These are phyloP conservation scores for Eleutherodactylus coqui DNA, from an alignment of 2,797 vertebrate species.

Conservation along the genomic window DNA sequence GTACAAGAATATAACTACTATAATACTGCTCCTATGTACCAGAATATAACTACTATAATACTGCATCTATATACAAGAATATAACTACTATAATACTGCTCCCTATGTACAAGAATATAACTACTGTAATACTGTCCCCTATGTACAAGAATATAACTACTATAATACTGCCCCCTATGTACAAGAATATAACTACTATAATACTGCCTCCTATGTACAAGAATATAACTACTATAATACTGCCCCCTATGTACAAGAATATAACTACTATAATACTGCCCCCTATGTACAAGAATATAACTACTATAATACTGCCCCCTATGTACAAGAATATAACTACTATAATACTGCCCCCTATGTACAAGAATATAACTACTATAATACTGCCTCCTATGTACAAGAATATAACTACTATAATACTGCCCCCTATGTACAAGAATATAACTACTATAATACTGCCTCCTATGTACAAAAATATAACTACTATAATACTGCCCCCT, in stretches of 20 bases:
- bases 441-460: constrained; percentile 10
- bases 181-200: constrained; percentile 23
- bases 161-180: constrained; percentile 15
- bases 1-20: constrained; percentile 21
- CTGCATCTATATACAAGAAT: constrained; percentile 5
- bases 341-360: constrained; percentile 11
- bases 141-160: constrained; percentile 21
- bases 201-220: constrained; percentile 1
- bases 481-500: constrained; percentile 2
- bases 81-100: constrained; percentile 25
- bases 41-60: constrained; percentile 29
- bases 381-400: constrained; percentile 5
- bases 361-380: constrained; percentile 26
- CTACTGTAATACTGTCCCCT: constrained; percentile 7
- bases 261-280: constrained; percentile 22
- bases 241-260: constrained; percentile 10
- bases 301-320: constrained; percentile 16
- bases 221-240: constrained; percentile 11
- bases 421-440: constrained; percentile 1
- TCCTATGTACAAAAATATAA: constrained; percentile 4
- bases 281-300: constrained; percentile 6
- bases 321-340: constrained; percentile 25
- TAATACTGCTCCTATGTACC: constrained; percentile 10
- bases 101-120: constrained; percentile 2
- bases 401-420: constrained; percentile 13